Base-by-base conservation (phyloP, 2,888 invertebrate genomes). In the Drosophila imparisetae region DNA sequence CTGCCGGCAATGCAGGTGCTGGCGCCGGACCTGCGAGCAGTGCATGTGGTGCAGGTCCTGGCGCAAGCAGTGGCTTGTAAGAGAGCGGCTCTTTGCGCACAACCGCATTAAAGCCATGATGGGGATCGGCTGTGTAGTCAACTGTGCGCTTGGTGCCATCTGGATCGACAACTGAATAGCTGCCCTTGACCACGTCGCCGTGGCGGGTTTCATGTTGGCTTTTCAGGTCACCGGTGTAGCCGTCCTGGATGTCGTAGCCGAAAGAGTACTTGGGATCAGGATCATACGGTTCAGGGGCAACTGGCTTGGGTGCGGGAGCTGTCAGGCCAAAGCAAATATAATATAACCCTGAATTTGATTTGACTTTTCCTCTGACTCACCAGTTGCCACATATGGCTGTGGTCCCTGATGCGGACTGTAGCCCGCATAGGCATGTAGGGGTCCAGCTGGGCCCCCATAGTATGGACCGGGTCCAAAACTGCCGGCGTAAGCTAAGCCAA, bases 131-230 rank as follows among this genome's bases (percentile, higher is more conserved):
- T 2, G 93, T 93, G 89, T 95, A 95, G 78, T 95, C 95, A 0
- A 95, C 95, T 36, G 94, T 95, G 78, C 95, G 94, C 90, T 94
- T 94, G 64, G 94, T 94, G 81, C 95, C 95, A 88, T 95, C 95
- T 32, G 95, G 94, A 80, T 94, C 94, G 30, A 92, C 91, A 11
- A 94, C 90, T 10, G 94, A 94, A 85, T 94, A 94, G 76, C 93
- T 94, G 91, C 93, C 95, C 90, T 94, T 94, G 52, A 95, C 95
- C 80, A 94, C 94, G 92, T 95, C 95, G n/a, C 95, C 95, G 75
- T 93, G 93, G 71, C 95, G 94, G 69, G 94, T 94, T 93, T 95
- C 95, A 77, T 94, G 94, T 92, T 95, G 95, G 38, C 92, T 93
- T 83, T 94, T 94, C 58, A 92, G 90, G 76, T 94, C 94, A 2